Percentiles rank a stretch among this genome's conserved stretches.
These are phyloP conservation scores for Machimus rusticus DNA, from an alignment of 2,888 invertebrate species.

Conservation along the genomic window DNA sequence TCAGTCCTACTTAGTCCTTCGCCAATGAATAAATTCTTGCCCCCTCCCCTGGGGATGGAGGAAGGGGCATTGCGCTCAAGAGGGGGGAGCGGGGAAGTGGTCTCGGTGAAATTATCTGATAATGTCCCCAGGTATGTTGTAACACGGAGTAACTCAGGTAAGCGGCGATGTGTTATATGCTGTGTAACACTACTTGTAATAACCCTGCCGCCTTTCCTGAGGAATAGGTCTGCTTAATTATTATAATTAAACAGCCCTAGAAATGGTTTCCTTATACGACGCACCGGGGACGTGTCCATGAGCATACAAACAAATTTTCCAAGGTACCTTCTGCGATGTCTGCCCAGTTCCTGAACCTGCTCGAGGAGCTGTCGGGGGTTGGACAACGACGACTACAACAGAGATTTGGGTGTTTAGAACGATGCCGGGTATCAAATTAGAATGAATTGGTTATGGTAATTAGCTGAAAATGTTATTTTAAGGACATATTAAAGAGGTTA, in stretches of 20 bases:
- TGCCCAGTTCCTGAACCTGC: background rate
- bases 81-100: background rate
- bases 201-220: background rate
- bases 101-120: background rate
- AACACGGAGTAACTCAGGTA: background rate
- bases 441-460: slow-evolving; percentile 27
- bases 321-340: background rate
- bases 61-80: background rate
- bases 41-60: background rate
- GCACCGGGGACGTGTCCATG: background rate
- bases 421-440: slow-evolving; percentile 12
- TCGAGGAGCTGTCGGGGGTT: background rate
- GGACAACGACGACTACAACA: background rate
- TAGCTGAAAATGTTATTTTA: slow-evolving; percentile 23
- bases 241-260: slow-evolving; percentile 31
- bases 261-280: slow-evolving; percentile 20
- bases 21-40: background rate
- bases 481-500: slow-evolving; percentile 27
- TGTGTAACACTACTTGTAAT: background rate
- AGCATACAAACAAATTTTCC: background rate
- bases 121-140: background rate
- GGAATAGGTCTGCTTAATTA: slow-evolving; percentile 32
- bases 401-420: background rate
- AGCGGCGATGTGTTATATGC: background rate
- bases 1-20: background rate